phyloP scores from a whole-genome alignment of 2,797 vertebrate species.

The Syngnathus acus region DNA sequence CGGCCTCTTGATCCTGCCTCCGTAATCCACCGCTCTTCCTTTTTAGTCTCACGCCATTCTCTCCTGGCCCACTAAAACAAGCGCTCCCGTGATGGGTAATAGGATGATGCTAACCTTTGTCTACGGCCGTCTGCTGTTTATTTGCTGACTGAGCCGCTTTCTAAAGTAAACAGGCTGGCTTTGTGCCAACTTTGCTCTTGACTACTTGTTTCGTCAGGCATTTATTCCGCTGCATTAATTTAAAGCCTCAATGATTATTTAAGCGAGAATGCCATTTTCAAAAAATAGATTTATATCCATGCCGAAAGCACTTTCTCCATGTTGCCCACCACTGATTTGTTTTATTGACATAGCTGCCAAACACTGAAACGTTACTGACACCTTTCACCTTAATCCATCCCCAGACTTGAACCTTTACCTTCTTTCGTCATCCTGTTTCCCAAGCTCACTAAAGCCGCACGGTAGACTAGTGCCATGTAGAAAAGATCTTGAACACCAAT shows the following conservation, averaged over 20 bases:
- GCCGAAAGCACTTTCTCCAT: slow-evolving; percentile 6
- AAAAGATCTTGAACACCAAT: neutral
- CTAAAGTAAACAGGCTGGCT: neutral
- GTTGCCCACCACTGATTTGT: slow-evolving; percentile 32
- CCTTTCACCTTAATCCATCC: slow-evolving; percentile 12
- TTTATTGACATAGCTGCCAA: neutral
- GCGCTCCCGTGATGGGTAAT: slow-evolving; percentile 38
- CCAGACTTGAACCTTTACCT: neutral
- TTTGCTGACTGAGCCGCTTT: neutral
- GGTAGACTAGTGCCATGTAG: slow-evolving; percentile 17
- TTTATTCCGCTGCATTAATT: neutral
- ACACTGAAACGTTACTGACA: slow-evolving; percentile 30
- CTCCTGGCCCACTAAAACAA: slow-evolving; percentile 13
- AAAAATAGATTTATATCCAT: neutral
- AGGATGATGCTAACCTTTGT: slow-evolving; percentile 1
- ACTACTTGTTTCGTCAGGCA: neutral
- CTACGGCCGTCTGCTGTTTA: neutral
- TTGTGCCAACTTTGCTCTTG: neutral
- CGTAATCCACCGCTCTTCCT: slow-evolving; percentile 30
- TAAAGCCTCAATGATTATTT: neutral
- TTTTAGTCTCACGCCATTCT: slow-evolving; percentile 31
- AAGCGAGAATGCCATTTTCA: neutral
- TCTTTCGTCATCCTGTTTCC: slow-evolving; percentile 25
- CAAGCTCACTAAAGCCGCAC: slow-evolving; percentile 25
- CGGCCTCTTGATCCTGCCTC: slow-evolving; percentile 20